phyloP scores from a whole-genome alignment of 2,113 vertebrate genomes.

The Numida meleagris region DNA sequence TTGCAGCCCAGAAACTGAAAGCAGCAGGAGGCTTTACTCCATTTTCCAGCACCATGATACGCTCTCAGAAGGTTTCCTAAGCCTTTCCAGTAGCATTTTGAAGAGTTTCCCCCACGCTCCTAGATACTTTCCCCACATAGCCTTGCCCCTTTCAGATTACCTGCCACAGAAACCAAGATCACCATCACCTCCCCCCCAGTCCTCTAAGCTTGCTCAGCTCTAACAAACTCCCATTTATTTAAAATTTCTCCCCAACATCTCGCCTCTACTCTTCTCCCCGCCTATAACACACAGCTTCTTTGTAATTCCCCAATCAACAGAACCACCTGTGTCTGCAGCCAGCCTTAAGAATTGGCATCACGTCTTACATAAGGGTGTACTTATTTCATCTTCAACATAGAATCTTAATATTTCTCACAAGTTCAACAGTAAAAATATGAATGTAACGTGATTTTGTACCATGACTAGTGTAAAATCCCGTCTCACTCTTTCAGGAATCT shows the following conservation, averaged over 20 bases:
- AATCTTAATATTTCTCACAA: background rate
- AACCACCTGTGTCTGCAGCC: background rate
- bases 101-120: background rate
- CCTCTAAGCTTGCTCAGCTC: background rate
- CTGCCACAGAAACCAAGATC: background rate
- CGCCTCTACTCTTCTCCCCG: too few species aligned
- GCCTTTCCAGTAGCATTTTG: background rate
- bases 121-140: background rate
- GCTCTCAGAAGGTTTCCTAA: background rate
- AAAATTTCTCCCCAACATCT: background rate
- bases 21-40: background rate
- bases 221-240: background rate
- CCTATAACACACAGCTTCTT: background rate
- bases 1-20: background rate
- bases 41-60: background rate
- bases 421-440: background rate
- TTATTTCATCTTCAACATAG: background rate
- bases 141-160: background rate
- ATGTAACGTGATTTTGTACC: background rate
- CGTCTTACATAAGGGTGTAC: background rate
- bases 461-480: background rate
- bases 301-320: background rate
- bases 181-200: background rate
- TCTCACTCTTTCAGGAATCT: background rate
- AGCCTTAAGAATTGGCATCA: background rate